These are phyloP conservation scores for Trachurus trachurus DNA, from an alignment of 2,797 vertebrate species.

Conservation along the genomic window DNA sequence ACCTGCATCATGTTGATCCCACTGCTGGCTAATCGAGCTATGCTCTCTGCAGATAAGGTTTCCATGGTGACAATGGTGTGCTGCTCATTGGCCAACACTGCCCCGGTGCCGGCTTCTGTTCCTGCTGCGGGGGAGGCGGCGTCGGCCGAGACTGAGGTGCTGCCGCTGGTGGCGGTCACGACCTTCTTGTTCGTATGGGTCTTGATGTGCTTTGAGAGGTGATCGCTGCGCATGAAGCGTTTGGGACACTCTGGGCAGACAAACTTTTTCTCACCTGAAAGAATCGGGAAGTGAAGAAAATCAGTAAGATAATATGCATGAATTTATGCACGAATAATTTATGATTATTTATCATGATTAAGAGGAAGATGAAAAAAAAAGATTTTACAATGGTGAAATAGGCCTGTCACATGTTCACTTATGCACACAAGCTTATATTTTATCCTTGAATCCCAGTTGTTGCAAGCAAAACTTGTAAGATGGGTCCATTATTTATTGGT, in stretches of 20 bases:
- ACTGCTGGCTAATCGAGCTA: constrained; percentile 92
- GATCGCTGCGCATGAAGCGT: constrained; percentile 98
- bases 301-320: not conserved
- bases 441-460: too few relatives aligned
- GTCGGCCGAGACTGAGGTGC: constrained; percentile 69
- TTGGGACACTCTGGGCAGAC: constrained; percentile 93
- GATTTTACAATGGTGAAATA: not conserved
- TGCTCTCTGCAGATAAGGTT: constrained; percentile 93
- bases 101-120: constrained; percentile 81
- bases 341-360: not conserved
- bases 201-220: constrained; percentile 97
- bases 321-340: too few relatives aligned
- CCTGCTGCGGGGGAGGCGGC: constrained; percentile 84
- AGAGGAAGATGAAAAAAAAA: too few relatives aligned
- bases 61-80: constrained; percentile 93
- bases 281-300: not conserved
- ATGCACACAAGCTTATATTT: not conserved
- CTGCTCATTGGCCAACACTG: constrained; percentile 77
- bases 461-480: not conserved
- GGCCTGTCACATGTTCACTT: not conserved
- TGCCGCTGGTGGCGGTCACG: constrained; percentile 27
- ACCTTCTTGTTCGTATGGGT: constrained; percentile 96
- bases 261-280: constrained; percentile 95
- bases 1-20: constrained; percentile 98
- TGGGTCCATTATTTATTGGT: not conserved